Evolutionary conservation across 2,888 invertebrate species (phyloP).

Genomic region (Penaeus monodon): DNA sequence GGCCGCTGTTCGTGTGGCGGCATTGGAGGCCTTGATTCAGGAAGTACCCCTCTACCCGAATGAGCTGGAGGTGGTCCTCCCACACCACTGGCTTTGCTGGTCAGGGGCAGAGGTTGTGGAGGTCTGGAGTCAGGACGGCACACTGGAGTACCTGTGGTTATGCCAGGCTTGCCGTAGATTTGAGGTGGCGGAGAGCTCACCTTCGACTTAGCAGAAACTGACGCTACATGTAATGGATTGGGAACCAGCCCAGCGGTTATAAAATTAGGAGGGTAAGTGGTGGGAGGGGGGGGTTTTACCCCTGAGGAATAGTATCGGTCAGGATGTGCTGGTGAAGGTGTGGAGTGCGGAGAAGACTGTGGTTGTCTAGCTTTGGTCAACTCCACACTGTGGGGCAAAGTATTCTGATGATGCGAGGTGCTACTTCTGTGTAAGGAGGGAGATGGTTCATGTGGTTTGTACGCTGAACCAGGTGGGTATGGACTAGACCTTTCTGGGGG

Average conservation of each 20-base stretch:
- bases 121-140: conserved; percentile 68
- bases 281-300: conserved; percentile 30
- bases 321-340: conserved; percentile 51
- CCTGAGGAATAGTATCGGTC: conserved; percentile 47
- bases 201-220: conserved; percentile 53
- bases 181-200: conserved; percentile 63
- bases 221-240: conserved; percentile 58
- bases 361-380: conserved; percentile 62
- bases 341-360: conserved; percentile 58
- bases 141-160: conserved; percentile 75
- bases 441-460: conserved; percentile 62
- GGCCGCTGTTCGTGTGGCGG: conserved; percentile 60
- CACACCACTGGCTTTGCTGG: conserved; percentile 48
- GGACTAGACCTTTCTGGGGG: conserved; percentile 63
- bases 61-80: conserved; percentile 61
- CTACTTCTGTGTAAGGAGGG: conserved; percentile 45
- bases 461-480: conserved; percentile 55
- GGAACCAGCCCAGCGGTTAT: conserved; percentile 59
- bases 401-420: conserved; percentile 26
- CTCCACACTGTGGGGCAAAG: conserved; percentile 52
- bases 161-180: conserved; percentile 70
- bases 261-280: conserved; percentile 39
- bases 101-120: conserved; percentile 48
- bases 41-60: conserved; percentile 50
- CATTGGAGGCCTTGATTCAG: conserved; percentile 39